Evolutionary conservation across 2,888 invertebrate species (phyloP).

Genomic region (Andrena dorsata): DNA sequence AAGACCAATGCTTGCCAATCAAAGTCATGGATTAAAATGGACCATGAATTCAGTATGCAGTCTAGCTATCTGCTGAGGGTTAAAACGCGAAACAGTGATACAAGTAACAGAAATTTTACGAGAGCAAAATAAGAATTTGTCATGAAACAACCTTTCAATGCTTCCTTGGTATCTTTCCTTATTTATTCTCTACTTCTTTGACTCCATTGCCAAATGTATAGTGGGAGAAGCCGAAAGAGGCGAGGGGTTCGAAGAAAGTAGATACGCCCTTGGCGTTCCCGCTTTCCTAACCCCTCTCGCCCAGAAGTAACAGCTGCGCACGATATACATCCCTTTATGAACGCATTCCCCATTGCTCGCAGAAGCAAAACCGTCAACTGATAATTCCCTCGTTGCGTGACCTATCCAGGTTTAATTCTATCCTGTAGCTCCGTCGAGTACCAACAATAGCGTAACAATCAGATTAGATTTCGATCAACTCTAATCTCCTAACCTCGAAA

Average conservation of each 20-base stretch:
- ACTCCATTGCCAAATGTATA: too few species aligned
- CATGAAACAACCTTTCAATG: too few species aligned
- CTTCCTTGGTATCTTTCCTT: too few species aligned
- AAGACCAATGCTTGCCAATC: too few species aligned
- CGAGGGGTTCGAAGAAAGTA: not conserved
- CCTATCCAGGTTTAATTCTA: conserved; percentile 27
- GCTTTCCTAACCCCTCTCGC: conserved; percentile 50
- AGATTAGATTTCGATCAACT: conserved; percentile 27
- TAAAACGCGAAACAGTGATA: too few species aligned
- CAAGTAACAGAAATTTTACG: too few species aligned
- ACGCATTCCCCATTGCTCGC: conserved; percentile 19
- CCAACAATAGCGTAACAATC: conserved; percentile 7
- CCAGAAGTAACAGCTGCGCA: conserved; percentile 65
- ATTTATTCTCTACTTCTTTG: too few species aligned
- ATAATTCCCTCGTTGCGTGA: conserved; percentile 41
- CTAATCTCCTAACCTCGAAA: not conserved
- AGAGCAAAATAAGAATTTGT: too few species aligned
- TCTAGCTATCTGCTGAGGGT: too few species aligned
- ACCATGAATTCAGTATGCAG: too few species aligned
- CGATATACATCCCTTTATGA: conserved; percentile 56
- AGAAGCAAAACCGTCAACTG: conserved; percentile 33
- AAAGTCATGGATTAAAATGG: too few species aligned
- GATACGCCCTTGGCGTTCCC: conserved; percentile 27
- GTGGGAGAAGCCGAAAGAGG: not conserved
- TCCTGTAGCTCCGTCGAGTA: conserved; percentile 22